Conservation (phyloP, 2,797 vertebrate species). For the Epinephelus malabaricus region DNA sequence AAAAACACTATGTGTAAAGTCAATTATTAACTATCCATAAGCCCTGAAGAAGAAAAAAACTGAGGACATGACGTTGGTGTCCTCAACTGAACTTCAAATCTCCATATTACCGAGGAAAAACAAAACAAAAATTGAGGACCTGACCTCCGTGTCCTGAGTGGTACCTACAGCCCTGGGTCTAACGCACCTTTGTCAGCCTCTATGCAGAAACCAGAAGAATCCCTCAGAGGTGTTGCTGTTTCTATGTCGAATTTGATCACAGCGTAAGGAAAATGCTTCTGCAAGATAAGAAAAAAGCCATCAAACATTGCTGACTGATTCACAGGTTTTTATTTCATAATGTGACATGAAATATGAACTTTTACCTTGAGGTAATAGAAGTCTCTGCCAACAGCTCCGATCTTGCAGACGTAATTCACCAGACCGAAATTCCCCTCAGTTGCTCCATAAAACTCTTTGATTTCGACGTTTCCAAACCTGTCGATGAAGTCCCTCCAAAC, state of each 20-base stretch:
- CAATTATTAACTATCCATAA: too few relatives aligned
- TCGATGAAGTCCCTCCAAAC: conserved; percentile 88
- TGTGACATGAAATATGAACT: background rate
- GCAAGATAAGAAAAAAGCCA: background rate
- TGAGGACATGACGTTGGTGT: too few relatives aligned
- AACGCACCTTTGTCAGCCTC: conserved; percentile 85
- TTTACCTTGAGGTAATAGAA: conserved; percentile 82
- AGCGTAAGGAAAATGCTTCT: conserved; percentile 63
- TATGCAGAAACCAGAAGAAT: conserved; percentile 88
- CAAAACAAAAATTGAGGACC: background rate
- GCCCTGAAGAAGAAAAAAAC: too few relatives aligned
- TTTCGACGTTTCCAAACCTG: conserved; percentile 86
- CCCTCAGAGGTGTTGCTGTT: conserved; percentile 83
- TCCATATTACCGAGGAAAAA: background rate
- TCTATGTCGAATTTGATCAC: conserved; percentile 89
- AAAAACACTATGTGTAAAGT: too few relatives aligned
- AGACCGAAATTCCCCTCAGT: conserved; percentile 89
- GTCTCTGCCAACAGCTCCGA: conserved; percentile 86
- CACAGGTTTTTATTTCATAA: background rate
- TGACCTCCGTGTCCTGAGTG: background rate
- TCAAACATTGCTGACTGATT: background rate
- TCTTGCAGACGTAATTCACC: conserved; percentile 85
- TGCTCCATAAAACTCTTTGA: conserved; percentile 88
- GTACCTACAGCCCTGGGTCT: too few relatives aligned
- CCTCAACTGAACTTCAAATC: too few relatives aligned